Evolutionary conservation across 2,113 vertebrate genomes (phyloP), one percentile per base, ranked within the genome.

Genomic region (Myiozetetes cayanensis): DNA sequence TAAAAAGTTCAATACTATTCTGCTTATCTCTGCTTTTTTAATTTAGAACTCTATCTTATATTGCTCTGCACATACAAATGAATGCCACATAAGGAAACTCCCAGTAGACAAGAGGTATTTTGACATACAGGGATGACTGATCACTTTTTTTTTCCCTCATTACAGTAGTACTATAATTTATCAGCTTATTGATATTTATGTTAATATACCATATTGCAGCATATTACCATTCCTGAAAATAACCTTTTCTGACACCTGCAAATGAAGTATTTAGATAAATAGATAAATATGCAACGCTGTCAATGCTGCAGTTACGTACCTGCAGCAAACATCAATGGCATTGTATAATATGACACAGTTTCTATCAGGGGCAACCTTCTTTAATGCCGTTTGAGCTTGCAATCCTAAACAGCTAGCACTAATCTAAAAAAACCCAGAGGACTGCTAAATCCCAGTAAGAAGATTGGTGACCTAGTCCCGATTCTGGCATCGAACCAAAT

Each of bases 381-480:
- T 93, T 97, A 97, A 97, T 76, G 66, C 71, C 16, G 3, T 80
- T 90, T 93, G 85, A 96, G 93, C 89, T 84, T 52, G 47, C 92
- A 97, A 96, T 96, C 93, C 89, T 52, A 83, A 95, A 94, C 94
- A 97, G 91, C 86, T 90, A 96, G 73, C 70, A 89, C 84, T 98
- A 98, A 98, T 98, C 97, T 96, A 96, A 95, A 92, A 95, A 93
- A 70, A 46, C 81, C 65, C 68, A 63, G 28, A 46, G 90, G 46
- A 82, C 81, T 82, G 88, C 87, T 97, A 96, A 97, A 94, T 89
- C 94, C 92, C 80, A 84, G 82, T 96, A 96, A 98, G 97, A 95
- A 96, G 96, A 97, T 97, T 97, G 94, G 95, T 97, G 92, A 95
- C 94, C 95, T 87, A 93, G 87, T 94, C 92, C 83, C 11, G 0